Conservation (phyloP, 1,140 invertebrate species). For the Proctacanthus coquilletti region DNA sequence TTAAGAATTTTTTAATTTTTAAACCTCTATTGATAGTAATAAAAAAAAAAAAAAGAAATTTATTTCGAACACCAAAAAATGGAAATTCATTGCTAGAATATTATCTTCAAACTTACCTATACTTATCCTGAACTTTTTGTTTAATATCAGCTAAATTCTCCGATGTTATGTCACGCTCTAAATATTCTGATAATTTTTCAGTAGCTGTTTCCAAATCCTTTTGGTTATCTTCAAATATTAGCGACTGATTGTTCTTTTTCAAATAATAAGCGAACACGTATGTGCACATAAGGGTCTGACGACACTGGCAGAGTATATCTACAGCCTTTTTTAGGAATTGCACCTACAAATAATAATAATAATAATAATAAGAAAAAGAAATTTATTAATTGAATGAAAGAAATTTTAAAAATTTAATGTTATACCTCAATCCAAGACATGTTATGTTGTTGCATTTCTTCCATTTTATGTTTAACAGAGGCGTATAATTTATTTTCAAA, state of each 20-base stretch:
- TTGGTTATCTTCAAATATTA: conserved; percentile 99
- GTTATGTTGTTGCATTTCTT: conserved; percentile 98
- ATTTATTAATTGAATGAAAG: background rate
- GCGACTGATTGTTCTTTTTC: conserved; percentile 94
- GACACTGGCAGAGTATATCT: conserved; percentile 92
- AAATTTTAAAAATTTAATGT: conserved; percentile 16
- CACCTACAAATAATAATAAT: conserved; percentile 40
- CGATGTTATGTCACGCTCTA: conserved; percentile 94
- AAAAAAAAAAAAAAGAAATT: too few relatives aligned
- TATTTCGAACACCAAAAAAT: too few relatives aligned
- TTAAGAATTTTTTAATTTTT: too few relatives aligned
- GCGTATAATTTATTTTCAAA: conserved; percentile 94
- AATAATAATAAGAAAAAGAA: conserved; percentile 3
- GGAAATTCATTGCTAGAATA: too few relatives aligned
- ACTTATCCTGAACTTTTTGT: conserved; percentile 98
- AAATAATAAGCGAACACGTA: conserved; percentile 99
- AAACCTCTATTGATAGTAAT: too few relatives aligned
- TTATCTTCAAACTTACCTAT: conserved; percentile 50
- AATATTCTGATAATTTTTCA: conserved; percentile 91
- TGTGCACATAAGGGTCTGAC: conserved; percentile 97
- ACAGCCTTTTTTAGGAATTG: conserved; percentile 96
- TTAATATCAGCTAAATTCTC: conserved; percentile 97
- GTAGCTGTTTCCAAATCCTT: conserved; percentile 94
- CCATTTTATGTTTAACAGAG: conserved; percentile 94
- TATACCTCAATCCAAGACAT: conserved; percentile 99